Base-by-base conservation (phyloP, 1,140 invertebrate genomes). In the Zeugodacus cucurbitae region DNA sequence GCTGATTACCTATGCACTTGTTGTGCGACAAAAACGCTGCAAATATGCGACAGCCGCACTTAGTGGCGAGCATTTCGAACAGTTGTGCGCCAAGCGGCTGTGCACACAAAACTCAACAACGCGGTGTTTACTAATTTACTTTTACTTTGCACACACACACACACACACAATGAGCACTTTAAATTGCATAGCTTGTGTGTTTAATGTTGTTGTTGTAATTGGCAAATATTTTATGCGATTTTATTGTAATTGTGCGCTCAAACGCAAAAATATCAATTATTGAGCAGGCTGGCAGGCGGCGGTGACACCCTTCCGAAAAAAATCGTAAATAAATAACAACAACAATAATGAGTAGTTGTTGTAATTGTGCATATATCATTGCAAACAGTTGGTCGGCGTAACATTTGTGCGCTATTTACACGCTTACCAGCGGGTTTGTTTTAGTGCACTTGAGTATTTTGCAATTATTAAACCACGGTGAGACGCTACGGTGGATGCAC, bases 391-490 rank as follows among this genome's bases (percentile, higher is more conserved):
- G 70, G 14, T 37, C 20, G 37, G 17, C 29, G 70, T 29, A 74
- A 74, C 74, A 82, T 44, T 44, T 82, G 74, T 82, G 74, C 74
- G 37, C 22, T 82, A 26, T 82, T 82, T 82, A 29, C 37, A 34
- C 34, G 20, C 34, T 74, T 41, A 6, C 22, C 10, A 11, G 34
- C 34, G 4, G 41, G 44, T 48, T 82, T 82, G 74, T 82, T 82
- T 82, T 82, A 82, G 74, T 48, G 41, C n/a, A 82, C 74, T 82
- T 82, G 74, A 82, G 41, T 82, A 14, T 70, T 82, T 82, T 17
- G 22, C 22, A 74, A 74, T 48, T 82, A 41, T 22, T 78, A 26
- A 41, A 82, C 11, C 74, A 48, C 74, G 34, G 14, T 29, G 26
- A 5, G 22, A 11, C 26, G 5, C 37, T 8, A 14, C 14, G 17